phyloP scores from a whole-genome alignment of 2,797 vertebrate species.

The Anabas testudineus region DNA sequence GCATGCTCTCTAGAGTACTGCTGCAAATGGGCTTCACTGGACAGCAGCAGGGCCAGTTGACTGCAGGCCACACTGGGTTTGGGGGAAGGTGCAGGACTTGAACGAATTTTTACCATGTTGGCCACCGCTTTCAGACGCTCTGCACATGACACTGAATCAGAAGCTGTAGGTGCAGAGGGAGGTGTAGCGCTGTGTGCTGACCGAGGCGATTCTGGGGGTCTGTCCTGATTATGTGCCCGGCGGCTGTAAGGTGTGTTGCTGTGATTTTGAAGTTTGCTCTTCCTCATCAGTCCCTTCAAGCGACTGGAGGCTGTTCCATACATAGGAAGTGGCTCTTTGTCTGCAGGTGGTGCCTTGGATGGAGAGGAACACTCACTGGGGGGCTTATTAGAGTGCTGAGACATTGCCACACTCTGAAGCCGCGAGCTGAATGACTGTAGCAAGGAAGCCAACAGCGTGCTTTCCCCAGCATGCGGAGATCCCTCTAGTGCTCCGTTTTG shows the following conservation, averaged over 20 bases:
- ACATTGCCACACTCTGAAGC: slow-evolving; percentile 96
- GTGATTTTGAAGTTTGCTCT: slow-evolving; percentile 94
- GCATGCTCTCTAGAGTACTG: slow-evolving; percentile 98
- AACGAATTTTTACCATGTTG: slow-evolving; percentile 95
- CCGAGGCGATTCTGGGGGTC: slow-evolving; percentile 89
- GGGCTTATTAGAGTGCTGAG: slow-evolving; percentile 90
- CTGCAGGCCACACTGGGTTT: slow-evolving; percentile 98
- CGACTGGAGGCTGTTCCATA: slow-evolving; percentile 94
- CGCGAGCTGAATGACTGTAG: slow-evolving; percentile 98
- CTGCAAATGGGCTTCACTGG: slow-evolving; percentile 97
- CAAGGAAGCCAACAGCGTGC: slow-evolving; percentile 96
- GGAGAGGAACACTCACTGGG: slow-evolving; percentile 79
- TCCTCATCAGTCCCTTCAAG: slow-evolving; percentile 95
- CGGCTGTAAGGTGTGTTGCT: slow-evolving; percentile 88
- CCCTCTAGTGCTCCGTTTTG: slow-evolving; percentile 90
- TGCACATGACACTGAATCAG: slow-evolving; percentile 92
- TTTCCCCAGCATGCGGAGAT: slow-evolving; percentile 93
- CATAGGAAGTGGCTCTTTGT: slow-evolving; percentile 90
- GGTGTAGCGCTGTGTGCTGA: slow-evolving; percentile 84
- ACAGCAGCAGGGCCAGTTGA: slow-evolving; percentile 96
- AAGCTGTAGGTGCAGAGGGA: slow-evolving; percentile 79
- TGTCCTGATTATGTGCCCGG: slow-evolving; percentile 85
- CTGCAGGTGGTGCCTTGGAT: slow-evolving; percentile 82
- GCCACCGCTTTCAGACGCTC: slow-evolving; percentile 96
- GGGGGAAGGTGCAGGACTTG: slow-evolving; percentile 94